These are phyloP conservation scores for Ancistrus triradiatus DNA, from an alignment of 2,113 vertebrate species.

Conservation along the genomic window DNA sequence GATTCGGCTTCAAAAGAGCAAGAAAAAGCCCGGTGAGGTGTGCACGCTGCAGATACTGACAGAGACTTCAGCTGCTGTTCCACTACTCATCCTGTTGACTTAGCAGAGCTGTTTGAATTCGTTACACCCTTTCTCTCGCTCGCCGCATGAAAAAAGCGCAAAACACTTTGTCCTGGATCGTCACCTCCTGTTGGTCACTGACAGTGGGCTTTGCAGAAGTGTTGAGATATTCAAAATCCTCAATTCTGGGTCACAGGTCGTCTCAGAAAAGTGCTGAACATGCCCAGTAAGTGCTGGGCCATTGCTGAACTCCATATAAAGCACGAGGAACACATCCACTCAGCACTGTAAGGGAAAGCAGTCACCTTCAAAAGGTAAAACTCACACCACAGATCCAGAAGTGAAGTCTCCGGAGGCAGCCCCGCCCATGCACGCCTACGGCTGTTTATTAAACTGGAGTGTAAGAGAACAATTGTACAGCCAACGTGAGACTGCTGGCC, in stretches of 20 bases:
- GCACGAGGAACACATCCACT: slow-evolving; percentile 6
- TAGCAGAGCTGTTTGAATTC: slow-evolving; percentile 52
- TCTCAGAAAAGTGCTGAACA: slow-evolving; percentile 52
- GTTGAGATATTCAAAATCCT: slow-evolving; percentile 62
- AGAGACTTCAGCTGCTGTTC: slow-evolving; percentile 40
- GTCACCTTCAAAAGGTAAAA: slow-evolving; percentile 35
- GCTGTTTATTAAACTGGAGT: slow-evolving; percentile 36
- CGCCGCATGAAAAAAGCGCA: slow-evolving; percentile 32
- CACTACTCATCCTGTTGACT: slow-evolving; percentile 52
- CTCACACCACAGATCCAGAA: not conserved
- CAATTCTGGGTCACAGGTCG: slow-evolving; percentile 57
- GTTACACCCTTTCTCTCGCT: slow-evolving; percentile 19
- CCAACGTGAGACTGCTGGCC: slow-evolving; percentile 68
- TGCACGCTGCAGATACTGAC: slow-evolving; percentile 44
- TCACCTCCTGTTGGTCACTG: slow-evolving; percentile 56
- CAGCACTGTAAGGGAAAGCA: slow-evolving; percentile 19
- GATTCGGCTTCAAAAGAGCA: slow-evolving; percentile 49
- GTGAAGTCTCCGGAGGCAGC: slow-evolving; percentile 1
- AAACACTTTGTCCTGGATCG: slow-evolving; percentile 48
- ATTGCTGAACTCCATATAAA: not conserved
- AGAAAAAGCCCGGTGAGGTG: slow-evolving; percentile 36
- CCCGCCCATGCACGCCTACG: slow-evolving; percentile 9
- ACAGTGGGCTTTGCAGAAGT: slow-evolving; percentile 60
- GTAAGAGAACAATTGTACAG: slow-evolving; percentile 52
- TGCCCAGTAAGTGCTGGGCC: slow-evolving; percentile 45